Conservation (phyloP, 2,888 invertebrate genomes). For the Mantis religiosa region DNA sequence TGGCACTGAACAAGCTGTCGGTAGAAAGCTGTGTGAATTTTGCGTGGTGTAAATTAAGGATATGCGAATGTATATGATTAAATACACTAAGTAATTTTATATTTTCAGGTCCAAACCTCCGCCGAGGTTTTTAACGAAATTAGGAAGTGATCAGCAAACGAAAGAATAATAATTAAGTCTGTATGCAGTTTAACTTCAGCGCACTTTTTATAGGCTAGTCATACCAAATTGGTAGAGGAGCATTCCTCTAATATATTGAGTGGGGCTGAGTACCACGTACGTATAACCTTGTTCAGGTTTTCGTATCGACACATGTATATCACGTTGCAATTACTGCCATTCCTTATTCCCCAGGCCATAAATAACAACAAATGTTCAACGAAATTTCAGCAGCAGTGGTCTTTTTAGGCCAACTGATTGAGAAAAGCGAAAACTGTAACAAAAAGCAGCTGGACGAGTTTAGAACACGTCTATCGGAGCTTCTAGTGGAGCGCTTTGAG, state of each 20-base stretch:
- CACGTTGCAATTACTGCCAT: slow-evolving; percentile 27
- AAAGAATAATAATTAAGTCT: neutral
- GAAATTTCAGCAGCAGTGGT: slow-evolving; percentile 66
- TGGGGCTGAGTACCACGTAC: slow-evolving; percentile 26
- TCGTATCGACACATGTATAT: slow-evolving; percentile 29
- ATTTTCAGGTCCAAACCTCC: neutral
- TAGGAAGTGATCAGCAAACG: neutral
- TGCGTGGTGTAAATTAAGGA: neutral
- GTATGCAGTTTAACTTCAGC: neutral
- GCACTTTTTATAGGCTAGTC: neutral
- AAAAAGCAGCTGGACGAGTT: slow-evolving; percentile 55
- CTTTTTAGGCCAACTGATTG: slow-evolving; percentile 62
- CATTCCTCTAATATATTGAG: neutral
- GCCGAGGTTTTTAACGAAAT: no score
- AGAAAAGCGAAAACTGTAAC: slow-evolving; percentile 61
- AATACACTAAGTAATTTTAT: neutral
- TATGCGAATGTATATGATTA: neutral
- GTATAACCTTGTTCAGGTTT: slow-evolving; percentile 28
- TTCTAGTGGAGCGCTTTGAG: slow-evolving; percentile 51
- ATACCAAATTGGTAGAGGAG: neutral
- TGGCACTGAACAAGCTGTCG: slow-evolving; percentile 16
- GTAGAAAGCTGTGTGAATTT: slow-evolving; percentile 21
- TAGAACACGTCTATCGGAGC: slow-evolving; percentile 49
- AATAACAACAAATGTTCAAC: slow-evolving; percentile 57
- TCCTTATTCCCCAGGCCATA: slow-evolving; percentile 24